Conservation (phyloP, 2,113 vertebrate genomes). For the Strix uralensis region DNA sequence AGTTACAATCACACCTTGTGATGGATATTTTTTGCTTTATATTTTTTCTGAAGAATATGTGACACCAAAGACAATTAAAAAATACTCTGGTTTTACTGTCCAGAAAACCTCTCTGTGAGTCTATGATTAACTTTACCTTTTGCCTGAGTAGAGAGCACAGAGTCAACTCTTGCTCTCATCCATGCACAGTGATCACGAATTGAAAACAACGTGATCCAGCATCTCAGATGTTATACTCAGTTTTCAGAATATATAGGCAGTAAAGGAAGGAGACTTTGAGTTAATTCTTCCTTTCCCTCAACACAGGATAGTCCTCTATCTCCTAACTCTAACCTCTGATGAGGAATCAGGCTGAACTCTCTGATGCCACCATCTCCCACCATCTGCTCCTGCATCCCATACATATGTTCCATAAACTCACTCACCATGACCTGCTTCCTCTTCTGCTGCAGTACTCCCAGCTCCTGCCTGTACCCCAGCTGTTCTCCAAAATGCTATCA, state of each 20-base stretch:
- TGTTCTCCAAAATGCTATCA: not conserved
- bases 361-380: not conserved
- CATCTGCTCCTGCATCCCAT: not conserved
- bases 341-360: not conserved
- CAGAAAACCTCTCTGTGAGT: not conserved
- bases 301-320: not conserved
- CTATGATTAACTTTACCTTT: not conserved
- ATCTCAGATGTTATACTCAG: not conserved
- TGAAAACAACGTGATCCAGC: fast-evolving
- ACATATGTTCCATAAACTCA: not conserved
- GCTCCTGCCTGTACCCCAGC: not conserved
- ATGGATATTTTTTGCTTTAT: not conserved
- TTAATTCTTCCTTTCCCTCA: not conserved
- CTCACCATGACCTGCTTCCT: not conserved
- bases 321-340: not conserved
- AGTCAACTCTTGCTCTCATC: not conserved
- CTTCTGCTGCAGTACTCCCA: not conserved
- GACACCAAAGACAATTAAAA: not conserved
- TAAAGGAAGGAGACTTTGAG: not conserved
- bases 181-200: not conserved
- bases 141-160: not conserved
- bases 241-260: not conserved
- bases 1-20: not conserved
- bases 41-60: not conserved
- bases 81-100: not conserved